Conservation (phyloP, 30 jellyfish, hydroid and myxozoan genomes). For the Morbakka virulenta region DNA sequence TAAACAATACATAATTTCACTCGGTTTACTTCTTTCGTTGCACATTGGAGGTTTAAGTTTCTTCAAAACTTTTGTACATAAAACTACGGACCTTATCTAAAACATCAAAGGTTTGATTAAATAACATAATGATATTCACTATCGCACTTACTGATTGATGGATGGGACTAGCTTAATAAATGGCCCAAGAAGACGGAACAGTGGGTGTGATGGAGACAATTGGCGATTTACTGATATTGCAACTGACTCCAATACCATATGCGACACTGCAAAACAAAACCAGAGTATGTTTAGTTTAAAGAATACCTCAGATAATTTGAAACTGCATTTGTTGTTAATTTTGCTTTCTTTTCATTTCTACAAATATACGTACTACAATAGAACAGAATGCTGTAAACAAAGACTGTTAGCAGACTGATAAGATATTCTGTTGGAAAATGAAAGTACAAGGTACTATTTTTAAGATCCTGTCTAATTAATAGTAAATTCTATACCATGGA, state of each 20-base stretch:
- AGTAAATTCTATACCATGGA: too few relatives aligned
- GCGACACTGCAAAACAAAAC: constrained; percentile 55
- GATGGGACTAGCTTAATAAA: constrained; percentile 76
- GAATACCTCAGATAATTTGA: not conserved
- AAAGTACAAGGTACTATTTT: too few relatives aligned
- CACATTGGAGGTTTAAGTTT: too few relatives aligned
- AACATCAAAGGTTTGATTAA: not conserved
- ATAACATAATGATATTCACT: too few relatives aligned
- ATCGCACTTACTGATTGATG: constrained; percentile 85
- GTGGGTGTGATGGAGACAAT: constrained; percentile 98
- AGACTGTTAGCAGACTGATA: not conserved
- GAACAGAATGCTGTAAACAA: not conserved
- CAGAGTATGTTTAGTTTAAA: not conserved
- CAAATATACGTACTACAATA: too few relatives aligned
- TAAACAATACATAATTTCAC: too few relatives aligned
- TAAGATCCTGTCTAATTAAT: too few relatives aligned
- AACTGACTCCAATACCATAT: constrained; percentile 77
- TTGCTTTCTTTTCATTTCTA: too few relatives aligned
- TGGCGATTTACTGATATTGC: constrained; percentile 85
- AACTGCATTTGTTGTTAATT: too few relatives aligned
- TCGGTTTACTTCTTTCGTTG: too few relatives aligned
- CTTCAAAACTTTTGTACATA: too few relatives aligned
- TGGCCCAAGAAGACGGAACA: constrained; percentile 89
- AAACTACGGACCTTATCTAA: not conserved
- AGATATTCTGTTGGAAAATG: not conserved